Evolutionary conservation across 1,140 invertebrate genomes (phyloP).

Genomic region (Leptinotarsa defecta): DNA sequence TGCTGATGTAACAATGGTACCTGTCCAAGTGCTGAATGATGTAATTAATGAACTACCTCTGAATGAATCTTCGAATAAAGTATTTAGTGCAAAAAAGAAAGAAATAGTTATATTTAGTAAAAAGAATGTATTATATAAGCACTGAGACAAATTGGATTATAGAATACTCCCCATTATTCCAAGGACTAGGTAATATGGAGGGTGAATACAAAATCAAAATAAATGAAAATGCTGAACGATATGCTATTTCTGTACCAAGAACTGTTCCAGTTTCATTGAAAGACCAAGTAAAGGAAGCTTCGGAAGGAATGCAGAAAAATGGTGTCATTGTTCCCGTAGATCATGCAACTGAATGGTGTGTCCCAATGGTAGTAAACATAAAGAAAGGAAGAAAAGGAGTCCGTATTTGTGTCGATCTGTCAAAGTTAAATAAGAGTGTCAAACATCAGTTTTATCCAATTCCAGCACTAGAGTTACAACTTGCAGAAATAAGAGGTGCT

Average conservation of each 20-base stretch:
- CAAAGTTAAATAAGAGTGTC: slow-evolving; percentile 55
- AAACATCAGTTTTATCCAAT: slow-evolving; percentile 49
- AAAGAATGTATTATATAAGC: background rate
- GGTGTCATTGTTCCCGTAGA: slow-evolving; percentile 49
- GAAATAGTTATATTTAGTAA: background rate
- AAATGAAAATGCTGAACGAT: slow-evolving; percentile 33
- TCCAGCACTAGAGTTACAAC: slow-evolving; percentile 50
- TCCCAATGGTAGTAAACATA: slow-evolving; percentile 52
- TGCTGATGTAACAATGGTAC: background rate
- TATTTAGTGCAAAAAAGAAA: too few species aligned
- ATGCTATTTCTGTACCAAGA: slow-evolving; percentile 38
- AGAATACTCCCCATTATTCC: slow-evolving; percentile 25
- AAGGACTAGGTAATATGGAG: slow-evolving; percentile 29
- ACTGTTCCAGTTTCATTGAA: slow-evolving; percentile 22
- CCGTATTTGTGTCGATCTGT: slow-evolving; percentile 56
- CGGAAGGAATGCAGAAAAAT: background rate
- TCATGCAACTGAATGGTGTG: slow-evolving; percentile 56
- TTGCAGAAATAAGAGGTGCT: slow-evolving; percentile 34
- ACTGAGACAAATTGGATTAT: background rate
- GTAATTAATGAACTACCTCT: too few species aligned
- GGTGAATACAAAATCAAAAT: slow-evolving; percentile 25
- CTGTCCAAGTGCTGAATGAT: too few species aligned
- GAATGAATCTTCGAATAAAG: too few species aligned
- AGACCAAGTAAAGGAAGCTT: background rate
- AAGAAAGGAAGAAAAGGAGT: slow-evolving; percentile 40